These are phyloP conservation scores for Percopsis transmontana DNA, from an alignment of 2,113 vertebrate species.

Conservation along the genomic window DNA sequence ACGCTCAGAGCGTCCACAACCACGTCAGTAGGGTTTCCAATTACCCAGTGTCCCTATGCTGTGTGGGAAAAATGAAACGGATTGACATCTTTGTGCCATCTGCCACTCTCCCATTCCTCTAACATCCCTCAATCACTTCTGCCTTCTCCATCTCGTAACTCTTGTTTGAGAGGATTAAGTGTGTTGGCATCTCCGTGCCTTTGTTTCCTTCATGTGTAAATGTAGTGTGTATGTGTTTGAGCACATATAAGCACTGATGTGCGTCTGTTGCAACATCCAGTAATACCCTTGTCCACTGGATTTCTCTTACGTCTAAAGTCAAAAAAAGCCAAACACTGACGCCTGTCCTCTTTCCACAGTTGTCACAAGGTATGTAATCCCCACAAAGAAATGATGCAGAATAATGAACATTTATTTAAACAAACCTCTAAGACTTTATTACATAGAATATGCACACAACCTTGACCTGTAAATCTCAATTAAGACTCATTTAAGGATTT, in stretches of 20 bases:
- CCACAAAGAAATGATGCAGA: constrained; percentile 30
- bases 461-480: constrained; percentile 48
- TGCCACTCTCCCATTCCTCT: constrained; percentile 58
- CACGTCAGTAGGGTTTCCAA: constrained; percentile 56
- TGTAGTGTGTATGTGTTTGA: not conserved
- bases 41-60: constrained; percentile 62
- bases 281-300: constrained; percentile 51
- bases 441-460: constrained; percentile 56
- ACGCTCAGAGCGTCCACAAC: constrained; percentile 32
- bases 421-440: constrained; percentile 72
- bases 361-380: constrained; percentile 31
- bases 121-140: constrained; percentile 35
- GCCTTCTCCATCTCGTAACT: constrained; percentile 45
- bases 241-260: constrained; percentile 10
- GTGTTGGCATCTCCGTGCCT: constrained; percentile 53
- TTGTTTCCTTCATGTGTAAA: constrained; percentile 54
- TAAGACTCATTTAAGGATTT: constrained; percentile 40
- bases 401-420: constrained; percentile 48
- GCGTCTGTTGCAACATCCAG: constrained; percentile 45
- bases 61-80: constrained; percentile 73
- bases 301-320: constrained; percentile 31
- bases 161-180: constrained; percentile 78
- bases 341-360: constrained; percentile 52
- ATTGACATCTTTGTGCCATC: constrained; percentile 79
- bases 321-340: constrained; percentile 55